Evolutionary conservation across 2,888 invertebrate genomes (phyloP).

Genomic region (Euplexia lucipara): DNA sequence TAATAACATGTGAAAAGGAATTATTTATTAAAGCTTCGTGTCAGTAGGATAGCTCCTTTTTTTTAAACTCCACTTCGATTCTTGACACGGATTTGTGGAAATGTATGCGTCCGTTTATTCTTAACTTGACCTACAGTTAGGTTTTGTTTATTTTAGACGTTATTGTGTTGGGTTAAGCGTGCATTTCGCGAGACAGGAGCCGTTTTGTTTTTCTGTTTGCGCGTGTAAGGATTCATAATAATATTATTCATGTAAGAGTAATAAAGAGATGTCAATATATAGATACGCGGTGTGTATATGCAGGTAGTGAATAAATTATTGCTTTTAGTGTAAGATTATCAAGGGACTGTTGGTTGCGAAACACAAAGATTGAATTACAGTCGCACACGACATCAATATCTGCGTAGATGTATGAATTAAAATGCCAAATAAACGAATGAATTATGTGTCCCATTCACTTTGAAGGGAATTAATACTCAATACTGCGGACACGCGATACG

Average conservation of each 20-base stretch:
- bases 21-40: constrained; percentile 82
- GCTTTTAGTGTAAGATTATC: constrained; percentile 64
- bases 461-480: constrained; percentile 55
- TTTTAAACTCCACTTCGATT: constrained; percentile 76
- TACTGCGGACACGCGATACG: constrained; percentile 54
- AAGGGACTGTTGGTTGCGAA: constrained; percentile 63
- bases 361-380: constrained; percentile 67
- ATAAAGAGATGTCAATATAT: constrained; percentile 79
- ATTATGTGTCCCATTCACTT: constrained; percentile 55
- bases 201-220: constrained; percentile 75
- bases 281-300: constrained; percentile 69
- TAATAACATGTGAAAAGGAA: constrained; percentile 83
- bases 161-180: constrained; percentile 68
- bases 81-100: constrained; percentile 88
- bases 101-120: constrained; percentile 79
- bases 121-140: constrained; percentile 70
- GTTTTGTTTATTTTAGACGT: constrained; percentile 66
- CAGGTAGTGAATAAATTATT: constrained; percentile 66
- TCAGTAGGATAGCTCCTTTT: constrained; percentile 76
- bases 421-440: constrained; percentile 62
- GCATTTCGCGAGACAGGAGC: constrained; percentile 62
- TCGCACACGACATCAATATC: constrained; percentile 58
- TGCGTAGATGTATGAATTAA: constrained; percentile 59
- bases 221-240: constrained; percentile 79
- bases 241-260: constrained; percentile 83